Evolutionary conservation across 2,888 invertebrate genomes (phyloP).

Genomic region (Trilocha varians): DNA sequence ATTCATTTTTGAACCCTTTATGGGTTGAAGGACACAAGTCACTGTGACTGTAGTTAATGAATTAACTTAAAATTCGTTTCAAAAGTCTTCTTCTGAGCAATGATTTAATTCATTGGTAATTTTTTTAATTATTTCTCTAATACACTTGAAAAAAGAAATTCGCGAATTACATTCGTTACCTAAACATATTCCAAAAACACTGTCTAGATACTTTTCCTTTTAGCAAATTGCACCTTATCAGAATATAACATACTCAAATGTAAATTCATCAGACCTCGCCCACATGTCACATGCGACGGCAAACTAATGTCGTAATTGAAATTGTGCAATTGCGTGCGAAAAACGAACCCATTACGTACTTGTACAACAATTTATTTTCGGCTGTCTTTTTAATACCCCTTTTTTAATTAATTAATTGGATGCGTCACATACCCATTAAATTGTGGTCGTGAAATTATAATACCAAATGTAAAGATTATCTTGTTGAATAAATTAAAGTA

Average conservation of each 20-base stretch:
- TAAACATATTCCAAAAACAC: no score
- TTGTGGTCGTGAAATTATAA: neutral
- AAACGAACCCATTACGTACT: conserved; percentile 65
- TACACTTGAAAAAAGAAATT: no score
- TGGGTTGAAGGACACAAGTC: no score
- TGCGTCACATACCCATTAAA: conserved; percentile 23
- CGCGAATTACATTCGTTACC: no score
- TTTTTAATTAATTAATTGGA: conserved; percentile 53
- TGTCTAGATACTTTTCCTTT: neutral
- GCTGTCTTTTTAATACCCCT: conserved; percentile 23
- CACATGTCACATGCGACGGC: conserved; percentile 20
- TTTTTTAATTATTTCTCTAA: no score
- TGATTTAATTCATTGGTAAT: no score
- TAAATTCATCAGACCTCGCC: conserved; percentile 47
- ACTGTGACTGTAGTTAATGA: no score
- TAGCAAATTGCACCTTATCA: conserved; percentile 6
- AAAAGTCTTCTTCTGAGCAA: no score
- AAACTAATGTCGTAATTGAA: conserved; percentile 73
- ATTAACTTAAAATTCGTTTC: no score
- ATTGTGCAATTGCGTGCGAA: conserved; percentile 74
- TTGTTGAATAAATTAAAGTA: no score
- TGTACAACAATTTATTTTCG: conserved; percentile 52
- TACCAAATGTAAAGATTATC: no score
- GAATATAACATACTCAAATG: conserved; percentile 9
- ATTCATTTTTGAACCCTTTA: no score